phyloP scores from a whole-genome alignment of 2,888 invertebrate species.

The Onthophagus sagittarius region DNA sequence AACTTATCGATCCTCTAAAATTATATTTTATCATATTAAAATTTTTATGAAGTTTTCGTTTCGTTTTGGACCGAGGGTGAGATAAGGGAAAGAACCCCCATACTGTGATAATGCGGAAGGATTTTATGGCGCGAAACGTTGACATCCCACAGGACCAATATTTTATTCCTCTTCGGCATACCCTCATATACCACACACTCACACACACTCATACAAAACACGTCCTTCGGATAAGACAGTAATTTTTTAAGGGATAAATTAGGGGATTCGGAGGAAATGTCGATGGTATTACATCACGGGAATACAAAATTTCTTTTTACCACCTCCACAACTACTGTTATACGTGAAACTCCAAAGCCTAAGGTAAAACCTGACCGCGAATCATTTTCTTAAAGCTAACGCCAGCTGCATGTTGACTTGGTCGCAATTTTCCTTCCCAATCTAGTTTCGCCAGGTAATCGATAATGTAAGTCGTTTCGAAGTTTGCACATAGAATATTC shows the following conservation, averaged over 20 bases:
- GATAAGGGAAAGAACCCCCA: not conserved
- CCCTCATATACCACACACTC: not conserved
- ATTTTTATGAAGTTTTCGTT: not conserved
- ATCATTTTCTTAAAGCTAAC: not conserved
- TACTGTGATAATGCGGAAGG: not conserved
- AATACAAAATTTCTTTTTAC: not conserved
- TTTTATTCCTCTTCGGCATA: not conserved
- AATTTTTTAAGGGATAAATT: not conserved
- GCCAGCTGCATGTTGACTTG: not conserved
- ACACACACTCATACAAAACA: not conserved
- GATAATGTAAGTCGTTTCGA: not conserved
- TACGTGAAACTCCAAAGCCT: not conserved
- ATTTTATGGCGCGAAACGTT: not conserved
- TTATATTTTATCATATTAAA: not conserved
- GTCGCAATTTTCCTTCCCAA: not conserved
- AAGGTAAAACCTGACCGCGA: not conserved
- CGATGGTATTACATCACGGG: not conserved
- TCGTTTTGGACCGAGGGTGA: not conserved
- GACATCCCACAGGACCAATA: not conserved
- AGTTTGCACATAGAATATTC: not conserved
- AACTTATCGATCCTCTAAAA: no score
- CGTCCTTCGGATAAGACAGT: not conserved
- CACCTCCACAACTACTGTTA: not conserved
- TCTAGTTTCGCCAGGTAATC: not conserved
- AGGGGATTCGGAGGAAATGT: not conserved